Percentiles rank a stretch among this genome's conserved stretches.
These are phyloP conservation scores for Hymenopus coronatus DNA, from an alignment of 2,888 invertebrate genomes.

Conservation along the genomic window DNA sequence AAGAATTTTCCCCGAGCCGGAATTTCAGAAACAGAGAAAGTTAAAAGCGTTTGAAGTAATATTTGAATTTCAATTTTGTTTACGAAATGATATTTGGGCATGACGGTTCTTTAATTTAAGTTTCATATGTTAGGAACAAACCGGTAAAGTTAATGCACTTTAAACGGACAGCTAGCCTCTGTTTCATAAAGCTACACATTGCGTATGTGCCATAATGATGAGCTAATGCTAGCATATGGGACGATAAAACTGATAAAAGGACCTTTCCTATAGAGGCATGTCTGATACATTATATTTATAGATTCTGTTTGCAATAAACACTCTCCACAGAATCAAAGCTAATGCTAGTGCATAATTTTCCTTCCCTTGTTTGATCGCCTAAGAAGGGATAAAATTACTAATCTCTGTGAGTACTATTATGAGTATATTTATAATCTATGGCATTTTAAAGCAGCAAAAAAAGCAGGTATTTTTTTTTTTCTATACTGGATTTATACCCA, in stretches of 20 bases:
- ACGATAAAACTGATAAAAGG: background rate
- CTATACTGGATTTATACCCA: background rate
- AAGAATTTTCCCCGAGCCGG: too few relatives aligned
- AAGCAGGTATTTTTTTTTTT: background rate
- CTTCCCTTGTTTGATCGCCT: background rate
- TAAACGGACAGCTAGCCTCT: too few relatives aligned
- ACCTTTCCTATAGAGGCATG: background rate
- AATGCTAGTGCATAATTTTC: background rate
- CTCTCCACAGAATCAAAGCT: background rate
- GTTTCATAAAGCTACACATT: background rate
- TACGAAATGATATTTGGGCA: too few relatives aligned
- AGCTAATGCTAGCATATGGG: background rate
- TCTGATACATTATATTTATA: background rate
- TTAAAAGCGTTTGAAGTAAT: too few relatives aligned
- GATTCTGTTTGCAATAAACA: background rate
- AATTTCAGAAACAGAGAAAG: too few relatives aligned
- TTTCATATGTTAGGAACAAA: too few relatives aligned
- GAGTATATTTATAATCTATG: background rate
- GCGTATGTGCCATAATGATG: background rate
- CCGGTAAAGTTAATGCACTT: too few relatives aligned
- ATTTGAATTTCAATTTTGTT: too few relatives aligned
- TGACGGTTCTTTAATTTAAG: too few relatives aligned
- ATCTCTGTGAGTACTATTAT: background rate
- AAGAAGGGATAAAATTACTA: background rate
- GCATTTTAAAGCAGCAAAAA: background rate